phyloP scores from a whole-genome alignment of 2,797 vertebrate genomes.

The Spea hammondii region DNA sequence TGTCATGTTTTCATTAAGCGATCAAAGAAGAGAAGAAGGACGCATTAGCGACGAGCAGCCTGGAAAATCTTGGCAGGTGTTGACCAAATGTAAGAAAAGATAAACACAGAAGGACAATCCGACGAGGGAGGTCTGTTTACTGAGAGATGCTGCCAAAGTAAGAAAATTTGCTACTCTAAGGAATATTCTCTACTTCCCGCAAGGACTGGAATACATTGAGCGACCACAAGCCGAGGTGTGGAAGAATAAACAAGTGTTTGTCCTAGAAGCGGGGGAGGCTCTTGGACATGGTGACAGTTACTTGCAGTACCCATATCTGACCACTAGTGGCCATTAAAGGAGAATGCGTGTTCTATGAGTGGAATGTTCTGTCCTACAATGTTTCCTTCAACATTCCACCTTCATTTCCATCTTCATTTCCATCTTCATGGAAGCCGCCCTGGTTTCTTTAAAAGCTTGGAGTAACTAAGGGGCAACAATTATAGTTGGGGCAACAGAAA shows the following conservation, averaged over 20 bases:
- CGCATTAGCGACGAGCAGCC: background rate
- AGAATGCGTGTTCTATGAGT: too few relatives aligned
- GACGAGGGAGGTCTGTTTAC: constrained; percentile 42
- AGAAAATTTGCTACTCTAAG: constrained; percentile 36
- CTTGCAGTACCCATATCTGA: too few relatives aligned
- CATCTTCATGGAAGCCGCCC: too few relatives aligned
- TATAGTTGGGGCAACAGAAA: too few relatives aligned
- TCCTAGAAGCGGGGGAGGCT: too few relatives aligned
- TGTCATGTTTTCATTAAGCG: constrained; percentile 23
- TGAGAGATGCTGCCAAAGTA: constrained; percentile 12
- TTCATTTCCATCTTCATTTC: too few relatives aligned
- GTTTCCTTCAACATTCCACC: too few relatives aligned
- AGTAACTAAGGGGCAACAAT: too few relatives aligned
- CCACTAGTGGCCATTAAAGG: too few relatives aligned
- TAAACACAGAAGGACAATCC: constrained; percentile 6
- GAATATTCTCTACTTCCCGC: constrained; percentile 23
- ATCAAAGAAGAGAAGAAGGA: constrained; percentile 26
- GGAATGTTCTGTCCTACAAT: too few relatives aligned
- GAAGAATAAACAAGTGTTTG: constrained; percentile 6
- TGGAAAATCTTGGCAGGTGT: background rate
- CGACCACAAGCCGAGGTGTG: background rate
- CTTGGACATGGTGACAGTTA: too few relatives aligned
- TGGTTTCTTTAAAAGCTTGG: too few relatives aligned
- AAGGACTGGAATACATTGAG: background rate
- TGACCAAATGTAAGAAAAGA: constrained; percentile 31